Evolutionary conservation across 2,888 invertebrate genomes (phyloP).

Genomic region (Salticus scenicus): DNA sequence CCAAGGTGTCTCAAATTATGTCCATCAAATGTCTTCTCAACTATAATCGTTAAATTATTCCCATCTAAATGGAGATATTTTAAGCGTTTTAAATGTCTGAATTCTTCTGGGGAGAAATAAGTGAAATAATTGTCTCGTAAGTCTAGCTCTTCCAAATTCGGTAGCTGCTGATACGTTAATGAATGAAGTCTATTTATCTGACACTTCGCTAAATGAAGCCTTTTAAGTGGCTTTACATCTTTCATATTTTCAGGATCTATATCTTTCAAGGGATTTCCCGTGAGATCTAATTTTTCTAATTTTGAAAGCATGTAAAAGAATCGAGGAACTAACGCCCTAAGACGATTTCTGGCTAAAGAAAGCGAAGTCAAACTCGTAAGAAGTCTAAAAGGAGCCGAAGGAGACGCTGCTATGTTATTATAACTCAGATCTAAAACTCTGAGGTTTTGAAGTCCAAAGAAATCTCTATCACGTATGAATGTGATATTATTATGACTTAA

Average conservation of each 20-base stretch:
- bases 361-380: slow-evolving; percentile 83
- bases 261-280: slow-evolving; percentile 84
- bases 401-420: slow-evolving; percentile 84
- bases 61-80: slow-evolving; percentile 81
- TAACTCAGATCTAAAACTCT: slow-evolving; percentile 83
- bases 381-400: slow-evolving; percentile 85
- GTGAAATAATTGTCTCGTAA: slow-evolving; percentile 83
- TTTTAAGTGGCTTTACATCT: slow-evolving; percentile 83
- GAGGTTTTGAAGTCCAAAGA: slow-evolving; percentile 85
- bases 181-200: slow-evolving; percentile 83
- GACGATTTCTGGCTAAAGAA: slow-evolving; percentile 78
- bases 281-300: slow-evolving; percentile 83
- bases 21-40: slow-evolving; percentile 72
- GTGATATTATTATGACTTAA: slow-evolving; percentile 85
- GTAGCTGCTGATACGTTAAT: slow-evolving; percentile 84
- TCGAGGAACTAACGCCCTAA: slow-evolving; percentile 73
- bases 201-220: slow-evolving; percentile 85
- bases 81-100: slow-evolving; percentile 68
- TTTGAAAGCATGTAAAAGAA: slow-evolving; percentile 73
- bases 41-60: slow-evolving; percentile 83
- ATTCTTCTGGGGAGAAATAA: slow-evolving; percentile 70
- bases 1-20: slow-evolving; percentile 80
- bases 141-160: slow-evolving; percentile 83
- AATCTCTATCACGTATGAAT: slow-evolving; percentile 82
- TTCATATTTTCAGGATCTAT: slow-evolving; percentile 89